A percentile compares a stretch with the other conserved stretches of the same genome.
Conservation (phyloP, 2,113 vertebrate species). For the Telmatochromis sp. region DNA sequence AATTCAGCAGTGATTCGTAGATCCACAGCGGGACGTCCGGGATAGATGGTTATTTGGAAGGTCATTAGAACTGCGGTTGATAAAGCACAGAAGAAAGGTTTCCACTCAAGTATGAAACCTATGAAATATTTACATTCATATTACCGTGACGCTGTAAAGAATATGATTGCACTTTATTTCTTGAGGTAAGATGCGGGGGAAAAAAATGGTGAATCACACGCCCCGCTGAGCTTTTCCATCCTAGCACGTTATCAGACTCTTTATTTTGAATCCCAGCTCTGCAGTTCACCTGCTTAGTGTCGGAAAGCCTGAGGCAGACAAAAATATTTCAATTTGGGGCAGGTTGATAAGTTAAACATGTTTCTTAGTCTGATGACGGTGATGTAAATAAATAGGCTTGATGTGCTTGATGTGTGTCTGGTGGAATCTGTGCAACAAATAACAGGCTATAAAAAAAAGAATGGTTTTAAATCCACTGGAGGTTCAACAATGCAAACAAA, state of each 20-base stretch:
- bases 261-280: not conserved
- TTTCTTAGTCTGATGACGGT: not conserved
- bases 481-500: not conserved
- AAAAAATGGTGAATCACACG: not conserved
- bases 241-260: not conserved
- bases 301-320: not conserved
- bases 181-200: not conserved
- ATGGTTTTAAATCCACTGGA: not conserved
- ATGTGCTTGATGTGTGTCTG: not conserved
- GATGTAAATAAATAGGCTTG: not conserved
- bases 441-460: not conserved
- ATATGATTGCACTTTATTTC: not conserved
- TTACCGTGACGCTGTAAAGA: not conserved
- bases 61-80: constrained; percentile 37
- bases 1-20: constrained; percentile 59
- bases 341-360: not conserved
- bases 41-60: constrained; percentile 54
- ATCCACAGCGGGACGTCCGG: constrained; percentile 34
- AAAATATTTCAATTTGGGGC: not conserved
- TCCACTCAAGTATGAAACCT: not conserved
- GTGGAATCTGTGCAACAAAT: not conserved
- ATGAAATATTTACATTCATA: constrained; percentile 5
- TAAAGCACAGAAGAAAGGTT: not conserved
- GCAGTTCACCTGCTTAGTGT: not conserved
- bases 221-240: not conserved